phyloP scores from a whole-genome alignment of 2,888 invertebrate genomes.

The Torymus auratus region DNA sequence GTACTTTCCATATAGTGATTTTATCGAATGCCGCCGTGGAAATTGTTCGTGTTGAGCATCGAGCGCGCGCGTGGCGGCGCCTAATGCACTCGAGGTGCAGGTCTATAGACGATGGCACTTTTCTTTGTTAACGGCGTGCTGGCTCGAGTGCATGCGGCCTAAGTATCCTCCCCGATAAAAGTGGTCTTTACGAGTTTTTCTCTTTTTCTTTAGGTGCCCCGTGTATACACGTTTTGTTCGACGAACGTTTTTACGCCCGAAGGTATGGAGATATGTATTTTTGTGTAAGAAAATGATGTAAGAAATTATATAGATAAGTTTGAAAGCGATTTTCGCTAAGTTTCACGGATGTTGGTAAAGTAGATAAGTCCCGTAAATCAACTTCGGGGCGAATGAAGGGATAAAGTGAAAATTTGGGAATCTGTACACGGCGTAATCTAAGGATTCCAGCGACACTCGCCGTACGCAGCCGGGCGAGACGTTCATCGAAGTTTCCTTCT shows the following conservation, averaged over 20 bases:
- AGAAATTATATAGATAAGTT: no score
- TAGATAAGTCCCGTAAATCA: no score
- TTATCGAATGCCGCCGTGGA: background rate
- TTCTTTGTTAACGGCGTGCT: slow-evolving; percentile 32
- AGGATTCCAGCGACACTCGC: slow-evolving; percentile 9
- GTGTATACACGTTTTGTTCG: no score
- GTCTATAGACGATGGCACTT: slow-evolving; percentile 31
- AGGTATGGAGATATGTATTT: no score
- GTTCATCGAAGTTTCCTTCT: slow-evolving; percentile 35
- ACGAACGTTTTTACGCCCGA: no score
- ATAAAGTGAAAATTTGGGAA: slow-evolving; percentile 21
- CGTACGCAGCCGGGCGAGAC: slow-evolving; percentile 24
- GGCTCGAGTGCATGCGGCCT: background rate
- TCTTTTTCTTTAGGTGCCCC: background rate
- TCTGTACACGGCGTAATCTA: background rate
- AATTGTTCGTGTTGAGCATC: no score
- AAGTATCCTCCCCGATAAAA: slow-evolving; percentile 2
- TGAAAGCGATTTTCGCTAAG: no score
- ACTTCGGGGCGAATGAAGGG: no score
- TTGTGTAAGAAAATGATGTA: no score
- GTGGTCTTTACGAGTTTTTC: slow-evolving; percentile 1
- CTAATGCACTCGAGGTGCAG: slow-evolving; percentile 44
- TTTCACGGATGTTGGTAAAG: no score
- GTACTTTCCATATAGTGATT: slow-evolving; percentile 47
- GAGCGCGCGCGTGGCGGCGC: background rate